A percentile compares a stretch with the other conserved stretches of the same genome.
Conservation (phyloP, 1,140 invertebrate species). For the Rhopalosiphum padi region DNA sequence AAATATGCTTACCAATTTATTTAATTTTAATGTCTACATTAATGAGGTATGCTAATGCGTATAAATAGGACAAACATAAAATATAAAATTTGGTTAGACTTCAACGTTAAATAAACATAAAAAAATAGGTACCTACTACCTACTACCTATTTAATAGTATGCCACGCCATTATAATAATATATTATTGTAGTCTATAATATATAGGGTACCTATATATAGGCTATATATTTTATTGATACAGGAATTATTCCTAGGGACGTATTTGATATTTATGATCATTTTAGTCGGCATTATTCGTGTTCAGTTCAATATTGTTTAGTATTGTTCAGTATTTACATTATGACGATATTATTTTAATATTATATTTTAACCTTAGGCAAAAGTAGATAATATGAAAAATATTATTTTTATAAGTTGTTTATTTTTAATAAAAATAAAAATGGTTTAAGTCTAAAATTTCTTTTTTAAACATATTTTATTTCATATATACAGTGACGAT, state of each 20-base stretch:
- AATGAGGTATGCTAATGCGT: neutral
- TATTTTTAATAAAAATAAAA: neutral
- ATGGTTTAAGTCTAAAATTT: neutral
- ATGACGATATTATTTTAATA: neutral
- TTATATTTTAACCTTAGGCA: neutral
- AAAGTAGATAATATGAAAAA: neutral
- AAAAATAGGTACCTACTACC: neutral
- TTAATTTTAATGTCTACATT: neutral
- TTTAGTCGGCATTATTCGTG: neutral
- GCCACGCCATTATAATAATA: no score
- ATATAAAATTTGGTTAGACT: neutral
- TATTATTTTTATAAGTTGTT: neutral
- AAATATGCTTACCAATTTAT: neutral
- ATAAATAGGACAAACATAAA: neutral
- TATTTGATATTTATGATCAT: neutral
- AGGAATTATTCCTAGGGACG: no score
- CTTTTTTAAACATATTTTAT: neutral
- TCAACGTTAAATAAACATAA: neutral
- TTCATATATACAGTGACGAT: neutral
- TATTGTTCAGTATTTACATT: neutral
- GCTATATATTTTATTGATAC: no score
- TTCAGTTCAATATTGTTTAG: neutral
- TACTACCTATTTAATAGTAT: no score
- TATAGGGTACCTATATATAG: no score
- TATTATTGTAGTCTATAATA: no score